Evolutionary conservation across 2,888 invertebrate species (phyloP), one percentile per base, ranked within the genome.

Genomic region (Hylaea fasciaria): DNA sequence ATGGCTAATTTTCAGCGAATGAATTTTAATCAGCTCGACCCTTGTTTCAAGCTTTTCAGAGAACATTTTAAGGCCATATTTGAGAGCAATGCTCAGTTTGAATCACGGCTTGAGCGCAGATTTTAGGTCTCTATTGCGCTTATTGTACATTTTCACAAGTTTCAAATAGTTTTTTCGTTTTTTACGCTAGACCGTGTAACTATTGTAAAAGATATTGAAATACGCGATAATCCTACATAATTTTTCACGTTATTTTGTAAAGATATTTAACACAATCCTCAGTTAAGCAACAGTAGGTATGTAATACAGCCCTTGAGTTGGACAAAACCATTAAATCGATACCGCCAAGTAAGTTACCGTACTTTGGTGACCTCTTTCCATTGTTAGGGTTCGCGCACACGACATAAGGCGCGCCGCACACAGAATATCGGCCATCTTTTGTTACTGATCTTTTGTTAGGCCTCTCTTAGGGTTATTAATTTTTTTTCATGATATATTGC

Each of bases 351-450:
- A 71, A 68, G 71, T 70, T 69, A 57, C 64, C 59, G 68, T 68
- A 65, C 70, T 74, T 70, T 74, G 71, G 73, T 81, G 86, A 84
- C 85, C 85, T 77, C 73, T 64, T 85, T 85, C 71, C 55, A 66
- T 75, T 78, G 77, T 77, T 53, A 65, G 49, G 53, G 53, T 28
- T 22, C 54, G 40, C 55, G 58, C 54, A 55, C 55, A 60, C 55
- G 46, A 63, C 47, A 61, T 64, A 50, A 58, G 68, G 47, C 52
- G 59, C 64, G 47, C 41, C 47, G 43, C 52, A 65, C 63, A 49
- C 58, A 39, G 66, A 70, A 80, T 78, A 73, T 72, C 79, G 79
- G 80, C 66, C 74, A 71, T 64, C 80, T 70, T 69, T 80, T 80
- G 80, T 80, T 73, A 64, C 62, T 43, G 46, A 47, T 62, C 72